Conservation (phyloP, 2,113 vertebrate species). For the Oxyruncus cristatus region DNA sequence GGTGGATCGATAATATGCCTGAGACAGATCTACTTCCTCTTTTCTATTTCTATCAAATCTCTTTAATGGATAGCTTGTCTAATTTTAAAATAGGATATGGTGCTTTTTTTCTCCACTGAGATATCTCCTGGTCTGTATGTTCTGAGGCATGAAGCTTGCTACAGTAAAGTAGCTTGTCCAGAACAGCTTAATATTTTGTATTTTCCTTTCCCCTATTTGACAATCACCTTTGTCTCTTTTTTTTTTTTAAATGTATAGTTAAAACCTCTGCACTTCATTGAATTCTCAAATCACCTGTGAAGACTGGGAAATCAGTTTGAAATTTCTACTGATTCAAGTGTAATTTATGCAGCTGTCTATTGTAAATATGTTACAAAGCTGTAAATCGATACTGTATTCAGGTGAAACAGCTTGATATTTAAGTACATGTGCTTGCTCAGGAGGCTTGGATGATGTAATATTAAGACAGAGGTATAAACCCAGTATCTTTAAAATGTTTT, state of each 20-base stretch:
- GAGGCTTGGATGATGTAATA: not conserved
- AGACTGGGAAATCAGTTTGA: not conserved
- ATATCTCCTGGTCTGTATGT: not conserved
- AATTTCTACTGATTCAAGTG: not conserved
- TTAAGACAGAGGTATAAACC: not conserved
- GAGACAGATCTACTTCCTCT: not conserved
- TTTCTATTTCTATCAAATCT: not conserved
- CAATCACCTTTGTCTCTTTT: not conserved
- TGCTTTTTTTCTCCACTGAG: not conserved
- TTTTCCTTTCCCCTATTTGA: not conserved
- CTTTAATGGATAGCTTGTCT: not conserved
- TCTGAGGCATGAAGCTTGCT: not conserved
- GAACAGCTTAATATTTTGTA: not conserved
- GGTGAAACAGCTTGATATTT: not conserved
- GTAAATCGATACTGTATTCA: not conserved
- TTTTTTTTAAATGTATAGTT: not conserved
- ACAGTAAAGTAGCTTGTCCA: not conserved
- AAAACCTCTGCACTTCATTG: not conserved
- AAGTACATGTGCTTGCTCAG: not conserved
- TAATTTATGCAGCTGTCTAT: rapidly evolving
- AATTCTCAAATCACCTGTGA: not conserved
- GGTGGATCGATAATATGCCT: not conserved
- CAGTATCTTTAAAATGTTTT: not conserved
- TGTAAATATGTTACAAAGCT: not conserved
- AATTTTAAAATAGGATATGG: not conserved